Evolutionary conservation across 1,140 invertebrate species (phyloP).

Genomic region (Spodoptera litura): DNA sequence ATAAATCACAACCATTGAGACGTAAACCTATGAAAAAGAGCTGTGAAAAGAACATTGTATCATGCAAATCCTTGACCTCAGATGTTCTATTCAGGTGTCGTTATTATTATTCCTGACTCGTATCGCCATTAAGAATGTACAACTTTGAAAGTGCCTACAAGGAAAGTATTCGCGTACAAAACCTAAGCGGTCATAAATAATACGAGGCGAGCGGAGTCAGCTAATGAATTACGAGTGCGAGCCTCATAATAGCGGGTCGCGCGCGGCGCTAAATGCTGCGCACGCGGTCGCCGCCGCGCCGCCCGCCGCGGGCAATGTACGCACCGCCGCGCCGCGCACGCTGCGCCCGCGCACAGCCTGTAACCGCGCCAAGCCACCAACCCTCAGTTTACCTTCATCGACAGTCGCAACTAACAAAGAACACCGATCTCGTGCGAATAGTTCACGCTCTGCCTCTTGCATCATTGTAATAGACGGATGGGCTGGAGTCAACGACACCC

Average conservation of each 20-base stretch:
- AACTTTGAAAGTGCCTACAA: constrained; percentile 64
- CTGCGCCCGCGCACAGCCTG: constrained; percentile 29
- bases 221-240: constrained; percentile 82
- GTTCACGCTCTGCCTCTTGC: constrained; percentile 67
- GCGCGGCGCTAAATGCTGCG: constrained; percentile 51
- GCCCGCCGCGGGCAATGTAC: constrained; percentile 50
- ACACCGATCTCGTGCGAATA: constrained; percentile 65
- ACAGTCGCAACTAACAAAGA: constrained; percentile 47
- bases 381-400: constrained; percentile 28
- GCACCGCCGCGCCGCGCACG: constrained; percentile 12
- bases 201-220: constrained; percentile 71
- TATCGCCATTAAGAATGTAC: constrained; percentile 67
- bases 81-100: constrained; percentile 76
- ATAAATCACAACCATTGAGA: constrained; percentile 57
- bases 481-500: constrained; percentile 69
- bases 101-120: constrained; percentile 73
- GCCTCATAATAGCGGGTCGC: constrained; percentile 67
- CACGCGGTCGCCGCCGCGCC: constrained; percentile 45
- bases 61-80: constrained; percentile 71
- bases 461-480: constrained; percentile 66
- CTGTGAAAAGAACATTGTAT: constrained; percentile 63
- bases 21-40: constrained; percentile 52
- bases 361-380: constrained; percentile 12
- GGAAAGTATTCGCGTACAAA: constrained; percentile 71
- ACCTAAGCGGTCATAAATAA: constrained; percentile 81